Percentiles rank a stretch among this genome's conserved stretches.
Evolutionary conservation across 2,113 vertebrate genomes (phyloP).

Genomic region (Capreolus pygargus): DNA sequence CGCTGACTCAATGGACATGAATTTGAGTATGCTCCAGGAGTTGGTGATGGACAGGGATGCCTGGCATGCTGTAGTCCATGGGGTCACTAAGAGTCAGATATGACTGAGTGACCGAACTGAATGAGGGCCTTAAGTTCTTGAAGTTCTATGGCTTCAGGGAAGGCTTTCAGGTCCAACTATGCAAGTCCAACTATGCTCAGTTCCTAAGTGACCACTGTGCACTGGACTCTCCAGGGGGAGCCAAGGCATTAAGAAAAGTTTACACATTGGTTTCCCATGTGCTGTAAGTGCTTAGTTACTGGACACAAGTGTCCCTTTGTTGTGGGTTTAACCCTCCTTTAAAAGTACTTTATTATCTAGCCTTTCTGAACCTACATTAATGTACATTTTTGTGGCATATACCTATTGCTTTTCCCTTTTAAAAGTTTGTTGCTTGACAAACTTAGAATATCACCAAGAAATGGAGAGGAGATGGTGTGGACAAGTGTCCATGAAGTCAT

Average conservation of each 20-base stretch:
- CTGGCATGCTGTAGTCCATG: neutral
- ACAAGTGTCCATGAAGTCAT: neutral
- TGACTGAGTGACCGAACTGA: neutral
- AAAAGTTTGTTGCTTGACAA: neutral
- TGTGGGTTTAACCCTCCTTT: neutral
- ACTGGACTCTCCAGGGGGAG: neutral
- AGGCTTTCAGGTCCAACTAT: neutral
- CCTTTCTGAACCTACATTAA: neutral
- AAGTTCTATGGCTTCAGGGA: neutral
- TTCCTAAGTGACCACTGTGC: neutral
- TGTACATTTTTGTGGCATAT: neutral
- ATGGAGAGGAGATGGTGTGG: neutral
- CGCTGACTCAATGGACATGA: neutral
- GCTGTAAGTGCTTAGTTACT: neutral
- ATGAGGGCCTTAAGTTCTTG: neutral
- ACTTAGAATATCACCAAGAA: neutral
- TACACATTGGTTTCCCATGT: neutral
- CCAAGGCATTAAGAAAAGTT: neutral
- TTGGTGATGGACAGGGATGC: neutral
- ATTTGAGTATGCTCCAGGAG: neutral
- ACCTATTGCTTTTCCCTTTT: neutral
- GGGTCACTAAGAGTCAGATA: rapidly evolving
- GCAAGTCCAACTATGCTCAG: too few species aligned
- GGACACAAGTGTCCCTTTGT: neutral
- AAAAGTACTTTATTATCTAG: neutral